These are phyloP conservation scores for Hydractinia symbiolongicarpus DNA, from an alignment of 30 jellyfish, hydroid and myxozoan genomes.

Conservation along the genomic window DNA sequence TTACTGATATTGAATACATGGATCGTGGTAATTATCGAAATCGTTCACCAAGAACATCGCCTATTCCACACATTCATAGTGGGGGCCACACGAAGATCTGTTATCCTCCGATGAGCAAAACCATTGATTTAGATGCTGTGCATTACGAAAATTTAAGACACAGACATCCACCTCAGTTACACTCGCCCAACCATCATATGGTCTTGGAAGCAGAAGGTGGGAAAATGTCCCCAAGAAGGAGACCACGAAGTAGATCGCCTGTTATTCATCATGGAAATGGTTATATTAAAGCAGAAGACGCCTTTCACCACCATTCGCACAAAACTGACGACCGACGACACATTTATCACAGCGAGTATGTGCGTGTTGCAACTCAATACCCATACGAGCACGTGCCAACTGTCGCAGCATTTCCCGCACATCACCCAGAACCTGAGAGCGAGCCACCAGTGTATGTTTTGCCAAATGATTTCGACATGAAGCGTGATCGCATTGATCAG, in stretches of 20 bases:
- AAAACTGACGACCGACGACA: background rate
- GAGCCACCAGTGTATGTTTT: constrained; percentile 91
- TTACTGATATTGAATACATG: constrained; percentile 3
- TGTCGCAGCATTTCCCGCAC: constrained; percentile 43
- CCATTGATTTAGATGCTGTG: constrained; percentile 22
- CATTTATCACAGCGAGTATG: background rate
- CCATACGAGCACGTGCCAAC: constrained; percentile 63
- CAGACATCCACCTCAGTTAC: background rate
- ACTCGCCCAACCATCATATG: constrained; percentile 23
- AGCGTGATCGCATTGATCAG: constrained; percentile 65
- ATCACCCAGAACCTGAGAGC: constrained; percentile 32
- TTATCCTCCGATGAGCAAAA: constrained; percentile 18
- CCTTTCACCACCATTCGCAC: background rate
- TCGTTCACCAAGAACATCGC: constrained; percentile 33
- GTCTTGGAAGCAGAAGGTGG: background rate
- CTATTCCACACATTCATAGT: constrained; percentile 3
- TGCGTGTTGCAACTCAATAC: constrained; percentile 20
- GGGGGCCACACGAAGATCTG: constrained; percentile 26
- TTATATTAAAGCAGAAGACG: background rate
- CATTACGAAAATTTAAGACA: background rate
- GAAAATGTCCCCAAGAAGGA: constrained; percentile 9
- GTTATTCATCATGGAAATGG: background rate
- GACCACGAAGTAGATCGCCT: constrained; percentile 31
- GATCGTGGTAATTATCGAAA: constrained; percentile 7
- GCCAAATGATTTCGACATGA: constrained; percentile 90